phyloP scores from a whole-genome alignment of 2,797 vertebrate species.

The Neopelma chrysocephalum region DNA sequence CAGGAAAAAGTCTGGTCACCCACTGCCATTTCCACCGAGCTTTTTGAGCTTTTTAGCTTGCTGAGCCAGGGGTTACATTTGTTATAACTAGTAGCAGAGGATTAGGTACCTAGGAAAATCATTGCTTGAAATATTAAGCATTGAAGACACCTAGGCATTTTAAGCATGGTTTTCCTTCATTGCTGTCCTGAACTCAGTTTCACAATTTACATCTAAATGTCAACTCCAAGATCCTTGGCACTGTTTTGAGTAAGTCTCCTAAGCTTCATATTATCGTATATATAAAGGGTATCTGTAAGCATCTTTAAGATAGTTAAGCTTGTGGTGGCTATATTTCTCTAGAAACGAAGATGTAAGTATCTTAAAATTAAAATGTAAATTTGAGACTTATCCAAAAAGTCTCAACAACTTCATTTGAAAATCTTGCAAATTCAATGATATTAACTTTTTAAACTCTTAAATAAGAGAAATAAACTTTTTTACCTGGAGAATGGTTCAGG shows the following conservation, averaged over 20 bases:
- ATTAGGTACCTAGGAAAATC: neutral
- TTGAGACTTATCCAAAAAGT: neutral
- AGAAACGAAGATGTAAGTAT: neutral
- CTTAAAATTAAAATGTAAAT: neutral
- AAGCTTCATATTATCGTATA: neutral
- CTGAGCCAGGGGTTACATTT: neutral
- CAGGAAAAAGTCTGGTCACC: neutral
- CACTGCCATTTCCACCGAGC: neutral
- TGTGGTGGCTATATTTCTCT: neutral
- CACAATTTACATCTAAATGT: neutral
- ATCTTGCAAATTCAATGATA: neutral
- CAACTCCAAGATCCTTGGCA: neutral
- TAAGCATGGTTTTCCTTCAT: neutral
- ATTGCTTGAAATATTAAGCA: neutral
- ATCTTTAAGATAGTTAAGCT: neutral
- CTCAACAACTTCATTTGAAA: neutral
- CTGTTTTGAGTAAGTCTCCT: neutral
- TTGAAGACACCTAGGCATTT: neutral
- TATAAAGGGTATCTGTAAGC: neutral
- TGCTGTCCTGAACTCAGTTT: neutral
- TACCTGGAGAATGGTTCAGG: neutral
- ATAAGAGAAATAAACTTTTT: neutral
- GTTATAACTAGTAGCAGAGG: neutral
- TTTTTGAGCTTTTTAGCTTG: neutral
- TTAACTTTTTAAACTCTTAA: neutral